Base-by-base conservation (phyloP, 92 coral and sea anemone genomes). In the Isaurus tuberculatus region DNA sequence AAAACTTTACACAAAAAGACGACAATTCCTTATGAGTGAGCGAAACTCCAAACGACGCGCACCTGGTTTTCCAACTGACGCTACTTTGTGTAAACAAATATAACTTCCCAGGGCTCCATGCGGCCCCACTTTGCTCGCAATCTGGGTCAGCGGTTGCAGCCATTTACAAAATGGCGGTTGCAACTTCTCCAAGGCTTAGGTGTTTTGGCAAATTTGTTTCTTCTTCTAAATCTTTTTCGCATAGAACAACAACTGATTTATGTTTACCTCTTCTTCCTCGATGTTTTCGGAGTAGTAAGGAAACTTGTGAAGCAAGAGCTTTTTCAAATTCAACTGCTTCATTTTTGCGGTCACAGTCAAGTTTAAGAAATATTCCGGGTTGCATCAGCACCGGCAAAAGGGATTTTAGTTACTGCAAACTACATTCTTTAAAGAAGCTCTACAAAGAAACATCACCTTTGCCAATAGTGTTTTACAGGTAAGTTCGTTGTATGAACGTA, bases 11-110 rank as follows among this genome's bases (percentile, higher is more conserved):
- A 55, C 80, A 53, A 58, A 74, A 74, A 32, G 66, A 74, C 9
- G 16, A 10, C 20, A 49, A 49, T 44, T 28, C 37, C 36, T 23
- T 46, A 28, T 34, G 22, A 58, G 40, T 57, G 68, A 60, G 60
- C 53, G 32, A 36, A n/a, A 57, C 67, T 17, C 48, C 68, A 36
- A 60, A 25, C 70, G 70, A 77, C 82, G 82, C 82, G 70, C 69
- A 77, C 82, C 82, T 37, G 82, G 64, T 77, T 65, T 34, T 77
- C 69, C 51, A 77, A 77, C 64, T 44, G 82, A 77, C 82, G 82
- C 70, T 55, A 34, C 19, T 77, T 77, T 77, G 82, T 77, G 82
- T 77, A 77, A 77, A 77, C 82, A 77, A 77, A 77, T 60, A 34
- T 57, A 36, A 22, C 15, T 61, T 22, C 82, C 82, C 82, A 77